Evolutionary conservation across 2,113 vertebrate species (phyloP).

Genomic region (Jaculus jaculus): DNA sequence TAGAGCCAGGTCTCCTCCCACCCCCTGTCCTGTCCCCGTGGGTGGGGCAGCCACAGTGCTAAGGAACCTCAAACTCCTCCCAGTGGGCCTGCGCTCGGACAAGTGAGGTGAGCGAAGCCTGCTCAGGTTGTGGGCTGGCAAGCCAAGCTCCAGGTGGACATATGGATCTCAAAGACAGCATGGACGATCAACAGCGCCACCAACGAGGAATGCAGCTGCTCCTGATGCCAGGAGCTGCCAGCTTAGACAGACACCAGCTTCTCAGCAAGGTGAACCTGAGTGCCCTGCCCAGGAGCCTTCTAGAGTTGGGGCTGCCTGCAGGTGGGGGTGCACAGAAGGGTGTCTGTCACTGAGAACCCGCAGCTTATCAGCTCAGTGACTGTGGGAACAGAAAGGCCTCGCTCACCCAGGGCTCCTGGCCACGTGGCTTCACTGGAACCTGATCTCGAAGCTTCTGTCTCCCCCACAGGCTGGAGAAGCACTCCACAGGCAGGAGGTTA

Average conservation of each 20-base stretch:
- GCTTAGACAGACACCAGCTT: background rate
- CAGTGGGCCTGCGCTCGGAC: background rate
- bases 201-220: background rate
- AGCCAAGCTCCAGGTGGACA: background rate
- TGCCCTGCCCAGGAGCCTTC: background rate
- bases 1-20: background rate
- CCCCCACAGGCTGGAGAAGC: background rate
- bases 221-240: background rate
- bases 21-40: background rate
- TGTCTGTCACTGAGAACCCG: background rate
- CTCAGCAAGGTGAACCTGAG: background rate
- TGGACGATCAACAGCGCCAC: too few species aligned
- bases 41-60: accelerated
- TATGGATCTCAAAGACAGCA: background rate
- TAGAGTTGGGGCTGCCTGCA: background rate
- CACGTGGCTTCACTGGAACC: accelerated
- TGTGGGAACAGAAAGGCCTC: background rate
- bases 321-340: too few species aligned
- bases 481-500: background rate
- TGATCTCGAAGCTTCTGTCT: background rate
- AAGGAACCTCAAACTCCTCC: background rate
- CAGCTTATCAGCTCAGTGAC: background rate
- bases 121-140: background rate
- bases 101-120: background rate
- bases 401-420: background rate